Evolutionary conservation across 2,888 invertebrate species (phyloP).

Genomic region (Bedellia somnulentella): DNA sequence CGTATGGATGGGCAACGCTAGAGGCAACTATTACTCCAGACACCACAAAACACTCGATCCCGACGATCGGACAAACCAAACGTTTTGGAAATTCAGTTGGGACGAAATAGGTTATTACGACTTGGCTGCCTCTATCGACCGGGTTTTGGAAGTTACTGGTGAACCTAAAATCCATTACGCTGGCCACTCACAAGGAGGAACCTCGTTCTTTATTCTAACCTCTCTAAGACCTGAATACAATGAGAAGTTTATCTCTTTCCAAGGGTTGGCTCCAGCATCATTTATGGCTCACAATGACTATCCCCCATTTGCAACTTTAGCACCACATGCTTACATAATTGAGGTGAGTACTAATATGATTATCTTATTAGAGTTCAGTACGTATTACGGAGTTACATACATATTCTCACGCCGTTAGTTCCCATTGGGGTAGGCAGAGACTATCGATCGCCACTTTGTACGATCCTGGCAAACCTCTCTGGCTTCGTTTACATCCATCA

Average conservation of each 20-base stretch:
- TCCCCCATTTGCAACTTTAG: conserved; percentile 14
- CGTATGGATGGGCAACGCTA: conserved; percentile 8
- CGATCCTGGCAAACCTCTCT: too few species aligned
- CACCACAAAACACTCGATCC: conserved; percentile 33
- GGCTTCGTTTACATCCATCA: too few species aligned
- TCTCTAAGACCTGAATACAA: conserved; percentile 58
- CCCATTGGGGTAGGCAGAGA: too few species aligned
- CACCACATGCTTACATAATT: conserved; percentile 18
- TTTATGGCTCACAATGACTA: conserved; percentile 22
- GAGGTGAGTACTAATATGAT: too few species aligned
- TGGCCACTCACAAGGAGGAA: conserved; percentile 73
- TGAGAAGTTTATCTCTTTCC: conserved; percentile 49
- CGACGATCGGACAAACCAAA: conserved; percentile 17
- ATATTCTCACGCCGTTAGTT: too few species aligned
- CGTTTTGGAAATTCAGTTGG: conserved; percentile 66
- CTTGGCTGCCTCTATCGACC: conserved; percentile 71
- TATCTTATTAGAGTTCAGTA: too few species aligned
- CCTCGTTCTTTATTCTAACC: conserved; percentile 60
- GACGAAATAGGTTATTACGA: conserved; percentile 72
- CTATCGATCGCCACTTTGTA: too few species aligned
- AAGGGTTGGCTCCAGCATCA: conserved; percentile 35
- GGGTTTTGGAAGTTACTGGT: conserved; percentile 51
- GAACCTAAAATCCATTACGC: conserved; percentile 63
- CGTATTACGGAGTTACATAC: too few species aligned
- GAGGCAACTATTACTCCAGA: conserved; percentile 28